A percentile compares a stretch with the other conserved stretches of the same genome.
Evolutionary conservation across 2,797 vertebrate species (phyloP).

Genomic region (Gallinago nigripennis): DNA sequence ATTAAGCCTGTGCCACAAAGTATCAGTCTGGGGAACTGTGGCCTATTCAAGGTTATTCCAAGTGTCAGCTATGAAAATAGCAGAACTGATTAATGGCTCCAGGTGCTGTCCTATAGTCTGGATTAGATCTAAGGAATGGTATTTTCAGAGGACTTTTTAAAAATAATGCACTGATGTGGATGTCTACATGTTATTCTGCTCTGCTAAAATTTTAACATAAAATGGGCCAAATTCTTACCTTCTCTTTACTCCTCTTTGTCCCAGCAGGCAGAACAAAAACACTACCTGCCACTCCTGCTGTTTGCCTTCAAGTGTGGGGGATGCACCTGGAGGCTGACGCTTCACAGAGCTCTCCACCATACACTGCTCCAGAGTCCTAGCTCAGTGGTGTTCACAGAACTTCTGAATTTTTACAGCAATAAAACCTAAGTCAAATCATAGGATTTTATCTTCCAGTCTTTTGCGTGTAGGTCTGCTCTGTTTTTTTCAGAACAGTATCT

Average conservation of each 20-base stretch:
- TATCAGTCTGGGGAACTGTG: neutral
- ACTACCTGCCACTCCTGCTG: neutral
- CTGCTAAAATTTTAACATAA: neutral
- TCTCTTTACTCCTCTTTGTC: neutral
- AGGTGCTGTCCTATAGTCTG: neutral
- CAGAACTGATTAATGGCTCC: neutral
- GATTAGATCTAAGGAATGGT: neutral
- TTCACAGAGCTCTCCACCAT: rapidly evolving
- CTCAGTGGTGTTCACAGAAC: neutral
- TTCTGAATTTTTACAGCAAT: neutral
- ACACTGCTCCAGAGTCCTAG: neutral
- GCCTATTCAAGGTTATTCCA: neutral
- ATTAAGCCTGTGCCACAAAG: neutral
- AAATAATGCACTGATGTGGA: neutral
- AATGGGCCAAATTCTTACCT: neutral
- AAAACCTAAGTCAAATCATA: neutral
- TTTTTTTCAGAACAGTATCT: neutral
- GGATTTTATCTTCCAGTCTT: neutral
- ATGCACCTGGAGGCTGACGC: neutral
- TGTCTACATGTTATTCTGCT: neutral
- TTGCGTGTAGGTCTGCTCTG: neutral
- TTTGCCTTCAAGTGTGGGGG: neutral
- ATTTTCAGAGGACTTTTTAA: neutral
- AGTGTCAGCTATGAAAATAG: neutral
- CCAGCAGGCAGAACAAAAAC: neutral